Base-by-base conservation (phyloP, 2,888 invertebrate species). In the Prosapia bicincta region DNA sequence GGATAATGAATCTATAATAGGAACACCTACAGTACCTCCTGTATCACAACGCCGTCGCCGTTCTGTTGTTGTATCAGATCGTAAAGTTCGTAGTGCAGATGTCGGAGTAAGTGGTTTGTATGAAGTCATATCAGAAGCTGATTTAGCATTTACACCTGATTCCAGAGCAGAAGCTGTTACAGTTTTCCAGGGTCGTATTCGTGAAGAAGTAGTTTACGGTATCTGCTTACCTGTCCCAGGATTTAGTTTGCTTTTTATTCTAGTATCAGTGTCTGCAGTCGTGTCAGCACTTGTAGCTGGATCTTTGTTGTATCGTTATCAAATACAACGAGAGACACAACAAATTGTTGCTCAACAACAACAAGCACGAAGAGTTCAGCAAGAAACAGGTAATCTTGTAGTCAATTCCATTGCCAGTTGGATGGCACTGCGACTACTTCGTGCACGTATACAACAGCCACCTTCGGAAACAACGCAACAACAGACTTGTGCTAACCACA, bases 121-220 rank as follows among this genome's bases (percentile, higher is more conserved):
- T 85, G 95, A 96, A 80, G 95, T 97, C 69, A 95, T 97, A 76
- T 96, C 96, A 3, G 95, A 96, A 85, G 95, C 95, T 0, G 97
- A 97, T 84, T 86, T 97, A 65, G 95, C 94, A 43, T 97, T 97
- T 84, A 94, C 94, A 81, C 95, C 96, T 0, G 93, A 95, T 81
- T 88, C 89, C 71, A 89, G 90, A 81, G 90, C 90, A 69, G 95
- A 95, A 84, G 91, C 94, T 0, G 94, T 95, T 0, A 94, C 95
- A 2, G 94, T 95, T 0, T 95, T 95, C 85, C 94, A 95, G 85
- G 95, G 95, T 72, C 89, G 93, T 83, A 95, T 95, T 82, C 89
- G 92, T 69, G 95, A 96, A 84, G 96, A 96, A 86, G 80, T 85
- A 26, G 94, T 96, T 7, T 96, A 96, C 84, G 96, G 96, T 30